Conservation (phyloP, 2,797 vertebrate species). For the Toxotes lorentzi region DNA sequence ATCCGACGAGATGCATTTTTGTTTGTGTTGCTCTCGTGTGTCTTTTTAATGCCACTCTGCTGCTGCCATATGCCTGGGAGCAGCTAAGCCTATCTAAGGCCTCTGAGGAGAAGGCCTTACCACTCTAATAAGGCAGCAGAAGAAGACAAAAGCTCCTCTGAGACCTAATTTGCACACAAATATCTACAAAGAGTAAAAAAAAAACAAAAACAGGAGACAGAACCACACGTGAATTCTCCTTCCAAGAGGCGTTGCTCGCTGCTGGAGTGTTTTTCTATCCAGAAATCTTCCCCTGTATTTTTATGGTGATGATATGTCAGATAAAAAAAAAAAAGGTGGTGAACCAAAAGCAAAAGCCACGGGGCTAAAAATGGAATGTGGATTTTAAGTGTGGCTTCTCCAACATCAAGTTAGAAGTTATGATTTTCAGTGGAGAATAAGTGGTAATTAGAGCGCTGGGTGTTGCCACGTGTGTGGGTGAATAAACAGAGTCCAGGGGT, state of each 20-base stretch:
- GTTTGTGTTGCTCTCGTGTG: slow-evolving; percentile 19
- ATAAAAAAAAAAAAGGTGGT: slow-evolving; percentile 44
- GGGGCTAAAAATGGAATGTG: slow-evolving; percentile 67
- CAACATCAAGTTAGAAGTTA: slow-evolving; percentile 53
- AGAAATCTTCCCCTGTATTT: slow-evolving; percentile 50
- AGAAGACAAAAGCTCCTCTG: slow-evolving; percentile 71
- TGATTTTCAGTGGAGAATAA: slow-evolving; percentile 60
- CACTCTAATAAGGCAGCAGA: slow-evolving; percentile 66
- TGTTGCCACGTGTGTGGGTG: slow-evolving; percentile 64
- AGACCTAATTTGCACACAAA: slow-evolving; percentile 80
- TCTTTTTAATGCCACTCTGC: slow-evolving; percentile 57
- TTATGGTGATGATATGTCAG: slow-evolving; percentile 61
- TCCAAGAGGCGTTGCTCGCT: slow-evolving; percentile 25
- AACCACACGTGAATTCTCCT: slow-evolving; percentile 45
- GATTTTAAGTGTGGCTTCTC: slow-evolving; percentile 53
- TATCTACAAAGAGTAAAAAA: slow-evolving; percentile 41
- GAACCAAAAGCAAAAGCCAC: slow-evolving; percentile 63
- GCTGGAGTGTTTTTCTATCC: slow-evolving; percentile 32
- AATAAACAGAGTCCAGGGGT: slow-evolving; percentile 52
- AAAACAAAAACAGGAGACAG: background rate
- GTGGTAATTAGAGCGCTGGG: slow-evolving; percentile 68
- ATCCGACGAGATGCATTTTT: background rate
- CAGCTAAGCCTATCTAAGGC: slow-evolving; percentile 59
- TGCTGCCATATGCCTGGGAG: slow-evolving; percentile 65
- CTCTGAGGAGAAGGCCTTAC: slow-evolving; percentile 67